Conservation (phyloP, 2,113 vertebrate species). For the Forbesichthys papilliferus region DNA sequence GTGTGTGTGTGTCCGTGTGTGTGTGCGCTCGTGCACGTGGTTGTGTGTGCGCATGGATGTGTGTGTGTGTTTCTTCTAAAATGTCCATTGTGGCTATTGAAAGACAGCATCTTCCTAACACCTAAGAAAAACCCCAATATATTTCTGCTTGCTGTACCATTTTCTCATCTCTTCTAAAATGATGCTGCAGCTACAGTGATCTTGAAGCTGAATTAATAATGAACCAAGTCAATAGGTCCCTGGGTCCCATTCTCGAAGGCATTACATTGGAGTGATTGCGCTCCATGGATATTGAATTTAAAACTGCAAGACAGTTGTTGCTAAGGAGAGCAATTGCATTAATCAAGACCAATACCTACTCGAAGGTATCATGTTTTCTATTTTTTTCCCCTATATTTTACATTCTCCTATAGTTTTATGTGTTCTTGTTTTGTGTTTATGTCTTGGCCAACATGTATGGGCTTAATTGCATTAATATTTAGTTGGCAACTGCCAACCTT, state of each 20-base stretch:
- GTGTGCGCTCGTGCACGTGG: not conserved
- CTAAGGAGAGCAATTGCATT: slow-evolving; percentile 1
- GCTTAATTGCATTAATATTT: not conserved
- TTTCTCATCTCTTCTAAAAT: slow-evolving; percentile 37
- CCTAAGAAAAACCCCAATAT: slow-evolving; percentile 15
- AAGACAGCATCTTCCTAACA: not conserved
- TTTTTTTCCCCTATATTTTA: not conserved
- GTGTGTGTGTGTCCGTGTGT: not conserved
- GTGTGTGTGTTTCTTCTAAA: not conserved
- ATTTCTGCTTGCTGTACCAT: slow-evolving; percentile 17
- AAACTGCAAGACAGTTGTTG: slow-evolving; percentile 1
- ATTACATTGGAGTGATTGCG: slow-evolving; percentile 19
- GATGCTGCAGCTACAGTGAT: slow-evolving; percentile 29
- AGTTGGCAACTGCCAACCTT: not conserved
- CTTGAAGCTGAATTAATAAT: slow-evolving; percentile 44
- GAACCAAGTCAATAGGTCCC: slow-evolving; percentile 38
- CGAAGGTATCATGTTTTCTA: not conserved
- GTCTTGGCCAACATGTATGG: not conserved
- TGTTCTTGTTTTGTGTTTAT: not conserved
- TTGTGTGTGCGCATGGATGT: not conserved
- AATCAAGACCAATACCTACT: slow-evolving; percentile 11
- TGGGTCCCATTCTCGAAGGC: slow-evolving; percentile 17
- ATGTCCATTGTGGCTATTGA: slow-evolving; percentile 21
- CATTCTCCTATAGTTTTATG: not conserved
- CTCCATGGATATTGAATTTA: slow-evolving; percentile 12